These are phyloP conservation scores for Myotis myotis DNA, from an alignment of 2,797 vertebrate genomes.

Conservation along the genomic window DNA sequence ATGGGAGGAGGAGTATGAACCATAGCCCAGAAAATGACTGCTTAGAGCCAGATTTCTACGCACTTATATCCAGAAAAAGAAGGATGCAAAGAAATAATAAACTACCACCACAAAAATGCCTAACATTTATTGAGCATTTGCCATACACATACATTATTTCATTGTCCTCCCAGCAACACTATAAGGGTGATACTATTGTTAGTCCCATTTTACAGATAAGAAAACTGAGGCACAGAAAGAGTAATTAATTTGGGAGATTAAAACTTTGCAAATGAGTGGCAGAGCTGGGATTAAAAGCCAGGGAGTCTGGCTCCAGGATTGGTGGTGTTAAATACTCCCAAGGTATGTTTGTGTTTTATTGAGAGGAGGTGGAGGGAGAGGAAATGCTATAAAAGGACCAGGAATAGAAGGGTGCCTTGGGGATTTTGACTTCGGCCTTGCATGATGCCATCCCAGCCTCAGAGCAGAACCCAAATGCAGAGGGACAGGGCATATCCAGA, in stretches of 20 bases:
- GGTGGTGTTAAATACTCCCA: background rate
- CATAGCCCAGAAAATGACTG: background rate
- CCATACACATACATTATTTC: background rate
- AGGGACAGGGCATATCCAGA: background rate
- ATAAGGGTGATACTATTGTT: background rate
- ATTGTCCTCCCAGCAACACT: background rate
- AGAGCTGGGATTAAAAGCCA: background rate
- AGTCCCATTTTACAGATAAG: background rate
- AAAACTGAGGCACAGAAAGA: background rate
- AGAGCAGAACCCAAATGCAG: background rate
- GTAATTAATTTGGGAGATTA: constrained; percentile 21
- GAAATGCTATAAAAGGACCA: background rate
- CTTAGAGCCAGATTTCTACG: background rate
- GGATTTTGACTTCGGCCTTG: background rate
- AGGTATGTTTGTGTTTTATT: background rate
- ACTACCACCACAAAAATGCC: background rate
- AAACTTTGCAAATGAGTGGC: background rate
- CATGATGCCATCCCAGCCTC: background rate
- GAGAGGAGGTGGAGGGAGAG: background rate
- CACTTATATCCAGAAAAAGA: background rate
- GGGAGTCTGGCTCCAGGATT: background rate
- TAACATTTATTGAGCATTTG: background rate
- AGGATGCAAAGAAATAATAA: background rate
- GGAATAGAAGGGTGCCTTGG: background rate
- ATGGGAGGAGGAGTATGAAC: background rate